Percentiles rank a stretch among this genome's conserved stretches.
Evolutionary conservation across 2,797 vertebrate genomes (phyloP).

Genomic region (Otolemur crassicaudatus): DNA sequence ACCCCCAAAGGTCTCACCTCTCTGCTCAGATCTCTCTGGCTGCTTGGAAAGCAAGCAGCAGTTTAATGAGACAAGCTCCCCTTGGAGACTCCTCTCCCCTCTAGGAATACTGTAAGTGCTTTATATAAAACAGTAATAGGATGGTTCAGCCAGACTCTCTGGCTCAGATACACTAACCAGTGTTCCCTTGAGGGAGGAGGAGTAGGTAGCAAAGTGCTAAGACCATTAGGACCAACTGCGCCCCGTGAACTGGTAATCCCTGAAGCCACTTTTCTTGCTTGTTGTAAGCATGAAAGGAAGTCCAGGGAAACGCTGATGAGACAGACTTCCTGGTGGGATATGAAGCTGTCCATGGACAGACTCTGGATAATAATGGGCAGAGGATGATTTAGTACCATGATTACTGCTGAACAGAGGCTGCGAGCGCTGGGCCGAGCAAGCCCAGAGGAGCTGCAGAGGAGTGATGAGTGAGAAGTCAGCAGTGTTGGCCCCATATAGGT

Average conservation of each 20-base stretch:
- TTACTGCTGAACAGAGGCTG: neutral
- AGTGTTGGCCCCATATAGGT: neutral
- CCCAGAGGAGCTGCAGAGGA: conserved; percentile 29
- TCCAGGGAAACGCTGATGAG: conserved; percentile 41
- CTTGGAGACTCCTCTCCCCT: conserved; percentile 75
- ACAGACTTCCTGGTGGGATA: conserved; percentile 68
- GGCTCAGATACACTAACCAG: conserved; percentile 77
- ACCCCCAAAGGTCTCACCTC: conserved; percentile 41
- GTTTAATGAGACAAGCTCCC: conserved; percentile 77
- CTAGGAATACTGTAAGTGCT: conserved; percentile 83
- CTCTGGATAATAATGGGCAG: conserved; percentile 45
- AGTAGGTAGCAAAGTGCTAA: conserved; percentile 79
- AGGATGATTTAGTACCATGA: conserved; percentile 48
- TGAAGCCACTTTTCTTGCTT: conserved; percentile 73
- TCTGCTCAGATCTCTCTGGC: conserved; percentile 49
- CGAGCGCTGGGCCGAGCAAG: neutral
- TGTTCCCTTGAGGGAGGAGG: conserved; percentile 75
- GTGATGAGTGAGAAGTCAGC: conserved; percentile 1
- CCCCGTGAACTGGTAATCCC: conserved; percentile 59
- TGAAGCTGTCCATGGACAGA: conserved; percentile 47
- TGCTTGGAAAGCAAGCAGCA: conserved; percentile 67
- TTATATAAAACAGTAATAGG: conserved; percentile 82
- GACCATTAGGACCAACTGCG: conserved; percentile 75
- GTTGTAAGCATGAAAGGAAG: conserved; percentile 61
- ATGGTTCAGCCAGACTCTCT: conserved; percentile 77